A percentile compares a stretch with the other conserved stretches of the same genome.
Evolutionary conservation across 2,888 invertebrate genomes (phyloP).

Genomic region (Orchestes rusci): DNA sequence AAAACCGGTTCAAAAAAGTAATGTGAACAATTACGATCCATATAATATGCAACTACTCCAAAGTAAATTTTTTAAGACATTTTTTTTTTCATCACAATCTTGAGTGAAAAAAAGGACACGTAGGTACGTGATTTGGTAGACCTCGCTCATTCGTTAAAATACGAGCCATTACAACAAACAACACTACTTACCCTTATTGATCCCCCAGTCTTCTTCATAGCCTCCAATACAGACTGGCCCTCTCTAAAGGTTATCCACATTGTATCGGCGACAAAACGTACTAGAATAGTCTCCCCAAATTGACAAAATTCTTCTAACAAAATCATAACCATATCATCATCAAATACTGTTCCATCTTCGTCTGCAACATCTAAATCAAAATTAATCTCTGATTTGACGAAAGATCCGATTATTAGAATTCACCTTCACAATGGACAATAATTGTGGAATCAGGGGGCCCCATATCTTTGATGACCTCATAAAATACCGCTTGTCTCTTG

Average conservation of each 20-base stretch:
- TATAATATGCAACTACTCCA: too few species aligned
- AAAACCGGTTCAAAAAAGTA: too few species aligned
- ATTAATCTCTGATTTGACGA: not conserved
- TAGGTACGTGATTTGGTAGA: too few species aligned
- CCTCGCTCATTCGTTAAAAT: too few species aligned
- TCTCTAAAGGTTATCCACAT: slow-evolving; percentile 91
- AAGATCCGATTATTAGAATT: not conserved
- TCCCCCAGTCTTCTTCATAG: slow-evolving; percentile 41
- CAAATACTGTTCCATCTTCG: slow-evolving; percentile 59
- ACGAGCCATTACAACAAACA: too few species aligned
- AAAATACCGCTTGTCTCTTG: slow-evolving; percentile 72
- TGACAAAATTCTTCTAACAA: slow-evolving; percentile 74
- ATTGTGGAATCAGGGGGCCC: slow-evolving; percentile 96
- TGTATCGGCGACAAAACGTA: slow-evolving; percentile 81
- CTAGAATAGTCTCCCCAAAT: slow-evolving; percentile 84
- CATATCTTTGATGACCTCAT: slow-evolving; percentile 69
- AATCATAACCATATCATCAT: slow-evolving; percentile 72
- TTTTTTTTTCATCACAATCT: too few species aligned
- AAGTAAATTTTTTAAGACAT: too few species aligned
- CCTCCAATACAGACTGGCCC: slow-evolving; percentile 79
- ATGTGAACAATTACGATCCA: too few species aligned
- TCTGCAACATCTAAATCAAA: slow-evolving; percentile 14
- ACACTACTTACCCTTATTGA: slow-evolving; percentile 24
- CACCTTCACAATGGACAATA: slow-evolving; percentile 53
- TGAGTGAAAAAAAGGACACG: too few species aligned